phyloP scores from a whole-genome alignment of 2,113 vertebrate species.

The Cairina moschata region DNA sequence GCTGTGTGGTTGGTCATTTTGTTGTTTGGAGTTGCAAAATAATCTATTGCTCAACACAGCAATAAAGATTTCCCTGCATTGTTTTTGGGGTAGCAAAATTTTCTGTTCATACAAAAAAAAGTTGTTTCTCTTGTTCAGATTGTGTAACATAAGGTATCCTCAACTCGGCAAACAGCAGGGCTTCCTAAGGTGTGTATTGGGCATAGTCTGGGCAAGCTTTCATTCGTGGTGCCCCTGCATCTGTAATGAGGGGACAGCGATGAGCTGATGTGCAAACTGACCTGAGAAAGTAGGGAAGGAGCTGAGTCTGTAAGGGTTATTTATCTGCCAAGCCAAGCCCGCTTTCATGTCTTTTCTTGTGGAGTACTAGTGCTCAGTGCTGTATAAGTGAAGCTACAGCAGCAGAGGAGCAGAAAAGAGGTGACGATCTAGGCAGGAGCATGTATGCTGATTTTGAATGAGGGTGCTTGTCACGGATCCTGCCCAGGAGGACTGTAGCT shows the following conservation, averaged over 20 bases:
- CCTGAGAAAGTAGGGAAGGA: background rate
- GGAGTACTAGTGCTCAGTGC: fast-evolving
- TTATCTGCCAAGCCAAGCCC: background rate
- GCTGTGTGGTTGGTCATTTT: background rate
- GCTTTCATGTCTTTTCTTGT: background rate
- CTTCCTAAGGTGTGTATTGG: background rate
- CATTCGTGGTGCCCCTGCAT: background rate
- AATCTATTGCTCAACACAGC: background rate
- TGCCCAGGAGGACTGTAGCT: background rate
- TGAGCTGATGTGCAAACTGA: background rate
- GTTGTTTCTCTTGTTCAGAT: background rate
- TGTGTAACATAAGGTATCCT: background rate
- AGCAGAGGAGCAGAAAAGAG: background rate
- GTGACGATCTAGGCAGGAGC: background rate
- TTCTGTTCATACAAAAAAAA: background rate
- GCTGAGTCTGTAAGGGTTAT: background rate
- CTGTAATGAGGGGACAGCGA: background rate
- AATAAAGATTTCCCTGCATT: background rate
- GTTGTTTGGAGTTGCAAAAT: background rate
- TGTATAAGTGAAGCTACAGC: background rate
- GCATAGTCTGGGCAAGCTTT: background rate
- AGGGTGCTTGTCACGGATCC: fast-evolving
- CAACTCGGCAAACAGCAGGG: background rate
- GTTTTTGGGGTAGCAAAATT: background rate
- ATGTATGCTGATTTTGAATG: fast-evolving